A percentile compares a stretch with the other conserved stretches of the same genome.
Evolutionary conservation across 1,140 invertebrate genomes (phyloP).

Genomic region (Pollicipes pollicipes): DNA sequence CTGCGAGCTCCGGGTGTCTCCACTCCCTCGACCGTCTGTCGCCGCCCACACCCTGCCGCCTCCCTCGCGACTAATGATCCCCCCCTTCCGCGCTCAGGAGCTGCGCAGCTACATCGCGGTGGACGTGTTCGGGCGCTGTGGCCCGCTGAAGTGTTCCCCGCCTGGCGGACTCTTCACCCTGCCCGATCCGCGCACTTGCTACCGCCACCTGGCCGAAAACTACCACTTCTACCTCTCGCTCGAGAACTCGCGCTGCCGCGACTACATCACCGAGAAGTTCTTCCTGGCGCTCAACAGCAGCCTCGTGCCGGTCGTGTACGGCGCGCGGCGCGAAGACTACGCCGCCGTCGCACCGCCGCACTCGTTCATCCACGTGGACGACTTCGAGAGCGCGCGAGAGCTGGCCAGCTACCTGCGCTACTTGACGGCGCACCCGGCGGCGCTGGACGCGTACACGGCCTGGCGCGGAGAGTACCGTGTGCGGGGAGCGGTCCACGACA

Average conservation of each 20-base stretch:
- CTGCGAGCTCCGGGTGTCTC: too few relatives aligned
- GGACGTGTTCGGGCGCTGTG: conserved; percentile 33
- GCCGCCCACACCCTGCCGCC: too few relatives aligned
- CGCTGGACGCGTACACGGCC: not conserved
- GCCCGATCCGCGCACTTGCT: conserved; percentile 6
- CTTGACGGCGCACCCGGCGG: conserved; percentile 11
- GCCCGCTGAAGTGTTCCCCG: conserved; percentile 18
- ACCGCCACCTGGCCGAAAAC: conserved; percentile 9
- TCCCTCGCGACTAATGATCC: too few relatives aligned
- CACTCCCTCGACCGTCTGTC: too few relatives aligned
- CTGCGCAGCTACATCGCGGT: conserved; percentile 28
- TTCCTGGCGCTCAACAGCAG: conserved; percentile 18
- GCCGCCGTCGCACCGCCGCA: conserved; percentile 21
- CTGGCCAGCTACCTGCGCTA: conserved; percentile 16
- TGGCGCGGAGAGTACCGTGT: not conserved
- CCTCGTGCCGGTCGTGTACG: conserved; percentile 21
- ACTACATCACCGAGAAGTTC: conserved; percentile 26
- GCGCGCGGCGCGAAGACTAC: conserved; percentile 19
- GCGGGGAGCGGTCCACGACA: not conserved
- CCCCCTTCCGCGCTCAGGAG: too few relatives aligned
- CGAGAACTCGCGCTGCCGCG: conserved; percentile 28
- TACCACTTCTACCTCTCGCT: conserved; percentile 33
- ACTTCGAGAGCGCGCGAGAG: conserved; percentile 21
- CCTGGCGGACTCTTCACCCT: not conserved
- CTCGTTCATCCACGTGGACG: conserved; percentile 26